Conservation (phyloP, 2,888 invertebrate species). For the Scaptodrosophila latifasciaeformis region DNA sequence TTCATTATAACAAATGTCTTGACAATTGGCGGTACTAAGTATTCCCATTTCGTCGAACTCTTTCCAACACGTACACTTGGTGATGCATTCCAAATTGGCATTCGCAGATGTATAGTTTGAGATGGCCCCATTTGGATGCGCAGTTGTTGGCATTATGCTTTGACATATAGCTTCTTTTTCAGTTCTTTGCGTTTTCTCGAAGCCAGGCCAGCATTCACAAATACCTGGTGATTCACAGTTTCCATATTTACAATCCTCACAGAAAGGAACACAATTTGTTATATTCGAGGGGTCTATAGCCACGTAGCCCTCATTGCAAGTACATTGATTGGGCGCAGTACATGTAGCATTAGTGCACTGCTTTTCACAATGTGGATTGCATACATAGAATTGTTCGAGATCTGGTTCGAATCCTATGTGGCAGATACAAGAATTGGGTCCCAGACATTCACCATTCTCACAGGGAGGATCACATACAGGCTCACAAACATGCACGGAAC, state of each 20-base stretch:
- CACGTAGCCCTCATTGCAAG: conserved; percentile 70
- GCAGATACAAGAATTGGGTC: conserved; percentile 62
- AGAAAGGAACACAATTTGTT: conserved; percentile 60
- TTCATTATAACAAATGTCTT: conserved; percentile 41
- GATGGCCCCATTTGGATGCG: not conserved
- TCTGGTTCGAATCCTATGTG: conserved; percentile 56
- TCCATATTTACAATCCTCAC: conserved; percentile 60
- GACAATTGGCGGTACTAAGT: conserved; percentile 30
- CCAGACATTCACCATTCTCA: conserved; percentile 74
- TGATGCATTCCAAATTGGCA: conserved; percentile 25
- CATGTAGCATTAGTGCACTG: conserved; percentile 54
- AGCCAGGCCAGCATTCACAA: conserved; percentile 59
- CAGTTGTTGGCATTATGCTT: not conserved
- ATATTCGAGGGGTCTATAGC: conserved; percentile 75
- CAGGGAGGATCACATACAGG: conserved; percentile 71
- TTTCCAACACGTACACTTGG: conserved; percentile 46
- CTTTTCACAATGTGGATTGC: conserved; percentile 40
- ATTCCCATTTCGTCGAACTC: conserved; percentile 23
- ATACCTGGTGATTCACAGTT: conserved; percentile 64
- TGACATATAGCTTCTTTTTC: not conserved
- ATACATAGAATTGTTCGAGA: conserved; percentile 12
- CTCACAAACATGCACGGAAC: conserved; percentile 55
- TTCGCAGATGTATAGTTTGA: conserved; percentile 1
- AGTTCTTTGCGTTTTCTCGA: not conserved
- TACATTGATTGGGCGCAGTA: conserved; percentile 54